Percentiles rank a stretch among this genome's conserved stretches.
Conservation (phyloP, 2,888 invertebrate species). For the Perdita meconis region DNA sequence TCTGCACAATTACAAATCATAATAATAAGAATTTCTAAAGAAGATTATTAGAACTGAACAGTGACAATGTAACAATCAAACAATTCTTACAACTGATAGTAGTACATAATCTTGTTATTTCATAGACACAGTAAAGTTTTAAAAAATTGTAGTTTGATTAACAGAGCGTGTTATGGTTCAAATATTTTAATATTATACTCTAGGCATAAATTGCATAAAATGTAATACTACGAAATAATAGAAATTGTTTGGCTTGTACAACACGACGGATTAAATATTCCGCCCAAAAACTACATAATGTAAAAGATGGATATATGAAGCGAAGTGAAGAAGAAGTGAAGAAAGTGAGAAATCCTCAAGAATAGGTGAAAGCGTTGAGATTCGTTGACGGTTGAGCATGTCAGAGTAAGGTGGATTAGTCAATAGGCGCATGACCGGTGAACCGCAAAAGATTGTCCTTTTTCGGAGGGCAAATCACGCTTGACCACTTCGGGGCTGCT, state of each 20-base stretch:
- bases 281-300: background rate
- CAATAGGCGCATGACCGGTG: constrained; percentile 50
- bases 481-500: constrained; percentile 58
- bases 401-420: constrained; percentile 60
- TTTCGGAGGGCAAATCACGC: constrained; percentile 56
- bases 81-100: too few relatives aligned
- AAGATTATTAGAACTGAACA: too few relatives aligned
- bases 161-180: too few relatives aligned
- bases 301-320: background rate
- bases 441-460: constrained; percentile 62
- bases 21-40: too few relatives aligned
- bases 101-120: too few relatives aligned
- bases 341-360: constrained; percentile 1
- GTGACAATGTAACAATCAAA: too few relatives aligned
- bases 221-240: background rate
- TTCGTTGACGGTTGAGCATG: constrained; percentile 36
- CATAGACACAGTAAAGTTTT: too few relatives aligned
- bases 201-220: too few relatives aligned
- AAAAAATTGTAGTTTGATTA: too few relatives aligned
- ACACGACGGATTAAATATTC: background rate
- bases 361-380: constrained; percentile 13
- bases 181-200: too few relatives aligned
- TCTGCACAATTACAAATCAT: too few relatives aligned
- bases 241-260: background rate
- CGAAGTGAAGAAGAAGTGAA: background rate